These are phyloP conservation scores for Agriopis leucophaearia DNA, from an alignment of 2,888 invertebrate genomes.

Conservation along the genomic window DNA sequence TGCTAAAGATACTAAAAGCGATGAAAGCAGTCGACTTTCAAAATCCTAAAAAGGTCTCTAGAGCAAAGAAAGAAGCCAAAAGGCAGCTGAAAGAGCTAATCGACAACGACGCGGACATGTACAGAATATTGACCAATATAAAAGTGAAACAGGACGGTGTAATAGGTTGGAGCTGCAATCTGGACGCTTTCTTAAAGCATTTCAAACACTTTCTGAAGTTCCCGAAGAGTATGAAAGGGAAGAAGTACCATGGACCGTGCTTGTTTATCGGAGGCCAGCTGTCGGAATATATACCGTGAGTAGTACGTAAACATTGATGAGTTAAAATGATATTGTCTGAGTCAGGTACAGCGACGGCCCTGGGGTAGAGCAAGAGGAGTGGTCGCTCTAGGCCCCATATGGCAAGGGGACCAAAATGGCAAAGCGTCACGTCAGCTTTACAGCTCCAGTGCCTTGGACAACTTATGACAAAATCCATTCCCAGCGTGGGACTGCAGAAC, in stretches of 20 bases:
- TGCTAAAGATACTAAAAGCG: slow-evolving; percentile 85
- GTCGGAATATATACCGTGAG: slow-evolving; percentile 92
- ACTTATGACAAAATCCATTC: no score
- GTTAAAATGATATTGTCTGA: no score
- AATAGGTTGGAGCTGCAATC: slow-evolving; percentile 91
- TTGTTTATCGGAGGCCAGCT: slow-evolving; percentile 94
- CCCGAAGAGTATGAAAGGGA: slow-evolving; percentile 74
- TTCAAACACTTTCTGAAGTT: slow-evolving; percentile 88
- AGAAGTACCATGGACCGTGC: slow-evolving; percentile 88
- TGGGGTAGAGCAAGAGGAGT: no score
- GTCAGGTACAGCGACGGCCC: no score
- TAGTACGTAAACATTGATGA: slow-evolving; percentile 54
- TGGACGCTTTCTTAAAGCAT: slow-evolving; percentile 88
- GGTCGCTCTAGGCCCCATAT: no score
- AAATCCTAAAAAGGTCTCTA: slow-evolving; percentile 52
- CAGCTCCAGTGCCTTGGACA: no score
- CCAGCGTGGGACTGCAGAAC: no score
- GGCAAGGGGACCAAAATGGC: no score
- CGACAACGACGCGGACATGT: slow-evolving; percentile 86
- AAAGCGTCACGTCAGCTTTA: no score
- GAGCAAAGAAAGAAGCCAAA: slow-evolving; percentile 58
- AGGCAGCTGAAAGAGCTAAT: slow-evolving; percentile 57
- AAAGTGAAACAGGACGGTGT: slow-evolving; percentile 71
- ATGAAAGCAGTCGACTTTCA: slow-evolving; percentile 68
- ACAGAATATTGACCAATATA: slow-evolving; percentile 80